phyloP scores from a whole-genome alignment of 2,888 invertebrate species.

The Glyphotaelius pellucidus region DNA sequence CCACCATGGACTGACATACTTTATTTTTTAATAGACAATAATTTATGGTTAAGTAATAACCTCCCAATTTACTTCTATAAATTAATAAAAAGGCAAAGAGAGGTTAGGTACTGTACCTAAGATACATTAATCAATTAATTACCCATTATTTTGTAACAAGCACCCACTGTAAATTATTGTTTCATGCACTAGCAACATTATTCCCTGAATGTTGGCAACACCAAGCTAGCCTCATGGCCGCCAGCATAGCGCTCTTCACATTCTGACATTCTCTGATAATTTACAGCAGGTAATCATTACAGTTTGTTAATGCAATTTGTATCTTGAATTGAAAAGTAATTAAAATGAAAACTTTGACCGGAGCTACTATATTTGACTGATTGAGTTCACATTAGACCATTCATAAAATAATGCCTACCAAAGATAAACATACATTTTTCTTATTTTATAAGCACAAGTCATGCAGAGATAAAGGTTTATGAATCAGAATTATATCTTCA shows the following conservation, averaged over 20 bases:
- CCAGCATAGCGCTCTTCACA: too few species aligned
- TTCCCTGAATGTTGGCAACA: too few species aligned
- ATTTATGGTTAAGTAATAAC: background rate
- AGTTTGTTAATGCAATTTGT: background rate
- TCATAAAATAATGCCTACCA: background rate
- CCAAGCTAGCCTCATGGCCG: too few species aligned
- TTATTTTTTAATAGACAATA: background rate
- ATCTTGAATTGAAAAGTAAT: background rate
- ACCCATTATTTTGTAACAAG: background rate
- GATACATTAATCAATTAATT: background rate
- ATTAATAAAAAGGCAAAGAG: background rate
- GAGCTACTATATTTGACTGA: background rate
- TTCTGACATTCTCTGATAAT: too few species aligned
- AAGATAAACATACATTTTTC: background rate
- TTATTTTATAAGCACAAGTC: background rate
- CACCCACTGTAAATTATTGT: too few species aligned
- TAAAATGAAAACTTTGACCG: too few species aligned
- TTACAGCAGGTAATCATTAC: too few species aligned
- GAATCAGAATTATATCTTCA: slow-evolving; percentile 9
- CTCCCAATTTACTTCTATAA: background rate
- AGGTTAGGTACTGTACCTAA: background rate
- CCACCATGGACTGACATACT: background rate
- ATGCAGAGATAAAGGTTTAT: background rate
- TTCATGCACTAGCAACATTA: too few species aligned
- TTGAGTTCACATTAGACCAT: background rate